Conservation (phyloP, 2,888 invertebrate species). For the Caenorhabditis virilis region DNA sequence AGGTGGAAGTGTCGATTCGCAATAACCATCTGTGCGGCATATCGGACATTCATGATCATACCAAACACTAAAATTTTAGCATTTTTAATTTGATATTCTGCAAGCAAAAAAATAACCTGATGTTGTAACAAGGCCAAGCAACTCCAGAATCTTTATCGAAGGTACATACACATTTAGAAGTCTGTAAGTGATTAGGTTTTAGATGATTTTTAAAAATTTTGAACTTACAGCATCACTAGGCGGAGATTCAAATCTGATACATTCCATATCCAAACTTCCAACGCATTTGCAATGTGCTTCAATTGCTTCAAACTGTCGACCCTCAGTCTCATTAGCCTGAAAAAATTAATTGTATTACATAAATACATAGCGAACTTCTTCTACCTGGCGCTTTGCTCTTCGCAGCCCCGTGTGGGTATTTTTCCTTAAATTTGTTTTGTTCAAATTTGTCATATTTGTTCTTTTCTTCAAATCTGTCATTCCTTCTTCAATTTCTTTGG, state of each 20-base stretch:
- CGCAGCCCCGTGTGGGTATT: no score
- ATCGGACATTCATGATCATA: constrained; percentile 54
- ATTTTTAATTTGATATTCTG: neutral
- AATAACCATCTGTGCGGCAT: constrained; percentile 52
- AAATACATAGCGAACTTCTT: no score
- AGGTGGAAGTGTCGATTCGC: constrained; percentile 37
- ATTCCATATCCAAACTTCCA: constrained; percentile 57
- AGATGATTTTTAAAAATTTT: neutral
- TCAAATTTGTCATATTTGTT: constrained; percentile 1
- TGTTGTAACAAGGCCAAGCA: constrained; percentile 59
- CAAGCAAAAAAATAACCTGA: constrained; percentile 14
- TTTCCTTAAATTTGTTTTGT: no score
- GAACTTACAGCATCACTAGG: constrained; percentile 43
- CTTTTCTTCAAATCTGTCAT: constrained; percentile 35
- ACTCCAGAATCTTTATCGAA: constrained; percentile 45
- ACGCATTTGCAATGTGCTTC: constrained; percentile 59
- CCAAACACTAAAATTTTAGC: constrained; percentile 45
- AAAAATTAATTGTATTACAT: no score
- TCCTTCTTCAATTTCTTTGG: constrained; percentile 50
- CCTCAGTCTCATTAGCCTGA: constrained; percentile 27
- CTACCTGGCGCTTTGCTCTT: no score
- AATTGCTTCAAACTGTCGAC: constrained; percentile 49
- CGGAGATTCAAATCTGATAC: constrained; percentile 55
- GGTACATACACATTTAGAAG: constrained; percentile 56
- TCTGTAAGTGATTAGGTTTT: constrained; percentile 23